Evolutionary conservation across 1,140 invertebrate species (phyloP), one percentile per base, ranked within the genome.

Genomic region (Drosophila funebris): DNA sequence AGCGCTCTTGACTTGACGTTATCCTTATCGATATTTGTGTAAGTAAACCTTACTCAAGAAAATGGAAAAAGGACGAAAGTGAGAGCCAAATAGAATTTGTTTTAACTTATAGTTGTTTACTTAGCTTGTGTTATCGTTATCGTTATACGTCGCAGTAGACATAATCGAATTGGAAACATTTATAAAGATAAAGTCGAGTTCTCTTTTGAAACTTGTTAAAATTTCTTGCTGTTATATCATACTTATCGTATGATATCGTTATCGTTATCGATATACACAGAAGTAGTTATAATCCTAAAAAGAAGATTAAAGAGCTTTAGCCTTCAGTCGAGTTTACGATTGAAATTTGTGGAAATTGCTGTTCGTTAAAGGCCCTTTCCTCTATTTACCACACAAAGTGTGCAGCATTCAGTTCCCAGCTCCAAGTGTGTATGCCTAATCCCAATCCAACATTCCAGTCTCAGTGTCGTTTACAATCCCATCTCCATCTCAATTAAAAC

Each of bases 401-500:
- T 11, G 9, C 14, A 1, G 16, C 36, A 20, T 3, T 16, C 6
- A 41, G 37, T 41, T 41, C 6, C 14, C 11, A 16, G 37, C 18
- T 8, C 14, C 14, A 16, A 39, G 14, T 39, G 11, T 46, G 43
- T 43, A 18, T 24, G 33, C 8, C n/a, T 36, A 36, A 36, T 46
- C 20, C 3, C 4, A 29, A 24, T 18, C 4, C 18, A 5, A 20
- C 36, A 41, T 50, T 13, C 33, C 18, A 67, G 13, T 37, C 50
- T 20, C 50, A 36, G 18, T 37, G 27, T 1, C 41, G 46, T 29
- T 43, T 24, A 29, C 29, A 58, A 27, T 58, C 22, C 54, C 16
- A 71, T 64, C 24, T 54, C 41, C 50, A 71, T 58, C 53, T 72
- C 69, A 75, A 75, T 72, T 75, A 54, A 75, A 72, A 64, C 73